These are phyloP conservation scores for Thinocorus orbignyianus DNA, from an alignment of 2,113 vertebrate species.

Conservation along the genomic window DNA sequence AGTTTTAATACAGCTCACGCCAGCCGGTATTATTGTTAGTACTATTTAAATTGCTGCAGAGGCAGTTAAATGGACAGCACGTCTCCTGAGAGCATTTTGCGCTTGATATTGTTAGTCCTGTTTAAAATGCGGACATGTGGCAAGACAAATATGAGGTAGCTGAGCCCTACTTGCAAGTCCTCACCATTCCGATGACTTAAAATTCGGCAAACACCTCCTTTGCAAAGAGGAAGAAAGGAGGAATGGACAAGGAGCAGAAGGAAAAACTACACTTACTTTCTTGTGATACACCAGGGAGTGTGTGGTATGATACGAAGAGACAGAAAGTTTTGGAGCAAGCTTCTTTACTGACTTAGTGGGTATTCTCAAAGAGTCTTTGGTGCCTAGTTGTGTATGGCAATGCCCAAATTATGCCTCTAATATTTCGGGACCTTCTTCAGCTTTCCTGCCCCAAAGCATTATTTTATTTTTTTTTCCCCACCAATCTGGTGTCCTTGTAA, in stretches of 20 bases:
- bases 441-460: constrained; percentile 11
- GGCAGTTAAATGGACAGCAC: background rate
- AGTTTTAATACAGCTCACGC: background rate
- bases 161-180: background rate
- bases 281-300: background rate
- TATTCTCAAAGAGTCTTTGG: background rate
- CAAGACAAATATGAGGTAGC: background rate
- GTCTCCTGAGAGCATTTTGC: background rate
- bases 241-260: background rate
- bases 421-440: background rate
- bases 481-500: constrained; percentile 45
- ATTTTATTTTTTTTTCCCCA: background rate
- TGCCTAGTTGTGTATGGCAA: background rate
- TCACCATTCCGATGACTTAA: background rate
- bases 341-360: background rate
- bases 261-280: background rate
- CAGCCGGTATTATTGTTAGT: background rate
- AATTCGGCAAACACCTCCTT: background rate
- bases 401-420: background rate
- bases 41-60: background rate
- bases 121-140: background rate
- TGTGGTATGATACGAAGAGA: background rate
- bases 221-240: background rate
- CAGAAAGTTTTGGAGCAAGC: background rate
- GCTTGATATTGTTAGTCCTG: background rate